phyloP scores from a whole-genome alignment of 2,888 invertebrate species.

The Patella pellucida region DNA sequence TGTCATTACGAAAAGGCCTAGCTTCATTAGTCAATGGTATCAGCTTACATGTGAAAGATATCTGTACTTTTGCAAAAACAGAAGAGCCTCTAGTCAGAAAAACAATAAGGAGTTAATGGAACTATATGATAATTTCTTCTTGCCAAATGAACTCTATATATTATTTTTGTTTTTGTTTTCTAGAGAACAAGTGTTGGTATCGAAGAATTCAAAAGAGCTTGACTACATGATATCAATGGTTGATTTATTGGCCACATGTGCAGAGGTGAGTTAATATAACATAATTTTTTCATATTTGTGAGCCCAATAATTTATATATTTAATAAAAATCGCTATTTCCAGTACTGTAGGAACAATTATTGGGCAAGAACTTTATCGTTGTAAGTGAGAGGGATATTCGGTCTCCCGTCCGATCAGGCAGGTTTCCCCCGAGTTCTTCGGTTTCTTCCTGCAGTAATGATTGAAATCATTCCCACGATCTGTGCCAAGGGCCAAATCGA shows the following conservation, averaged over 20 bases:
- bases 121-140: too few relatives aligned
- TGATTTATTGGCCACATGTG: constrained; percentile 69
- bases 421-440: too few relatives aligned
- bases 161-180: constrained; percentile 25
- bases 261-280: constrained; percentile 55
- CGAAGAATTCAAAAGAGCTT: constrained; percentile 44
- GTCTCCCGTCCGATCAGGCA: too few relatives aligned
- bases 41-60: too few relatives aligned
- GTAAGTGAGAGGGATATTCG: too few relatives aligned
- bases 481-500: too few relatives aligned
- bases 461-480: too few relatives aligned
- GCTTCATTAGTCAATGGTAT: too few relatives aligned
- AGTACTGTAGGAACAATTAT: background rate
- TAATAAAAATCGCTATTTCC: background rate
- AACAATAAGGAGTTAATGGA: too few relatives aligned
- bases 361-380: too few relatives aligned
- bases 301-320: background rate
- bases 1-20: too few relatives aligned
- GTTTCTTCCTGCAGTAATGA: too few relatives aligned
- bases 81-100: background rate
- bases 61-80: background rate
- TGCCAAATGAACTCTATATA: background rate
- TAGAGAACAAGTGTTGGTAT: constrained; percentile 53
- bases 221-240: constrained; percentile 63
- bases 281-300: background rate